These are phyloP conservation scores for Netelia inedita DNA, from an alignment of 2,888 invertebrate genomes.

Conservation along the genomic window DNA sequence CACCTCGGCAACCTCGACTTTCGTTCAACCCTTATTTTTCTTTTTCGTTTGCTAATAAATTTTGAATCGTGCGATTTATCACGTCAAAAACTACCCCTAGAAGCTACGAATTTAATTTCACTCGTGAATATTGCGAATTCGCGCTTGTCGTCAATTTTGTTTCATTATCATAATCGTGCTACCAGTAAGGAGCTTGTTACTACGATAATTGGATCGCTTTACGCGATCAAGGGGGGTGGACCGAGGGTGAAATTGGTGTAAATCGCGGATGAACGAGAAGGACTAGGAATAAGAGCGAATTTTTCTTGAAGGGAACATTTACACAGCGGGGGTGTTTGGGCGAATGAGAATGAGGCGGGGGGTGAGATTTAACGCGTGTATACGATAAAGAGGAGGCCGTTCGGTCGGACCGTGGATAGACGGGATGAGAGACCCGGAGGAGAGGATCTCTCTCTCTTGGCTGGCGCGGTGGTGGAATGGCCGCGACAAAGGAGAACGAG, in stretches of 20 bases:
- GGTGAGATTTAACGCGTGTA: neutral
- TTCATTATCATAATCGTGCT: conserved; percentile 3
- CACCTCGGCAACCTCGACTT: conserved; percentile 36
- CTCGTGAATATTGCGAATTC: conserved; percentile 8
- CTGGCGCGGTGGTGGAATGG: conserved; percentile 52
- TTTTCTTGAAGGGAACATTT: conserved; percentile 59
- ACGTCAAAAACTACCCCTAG: neutral
- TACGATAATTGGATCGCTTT: conserved; percentile 62
- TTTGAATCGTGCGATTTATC: neutral
- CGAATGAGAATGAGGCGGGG: conserved; percentile 20
- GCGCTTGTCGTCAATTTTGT: too few species aligned
- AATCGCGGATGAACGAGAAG: conserved; percentile 13
- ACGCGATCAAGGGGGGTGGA: conserved; percentile 33
- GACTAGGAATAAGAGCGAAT: conserved; percentile 41
- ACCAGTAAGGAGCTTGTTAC: conserved; percentile 60
- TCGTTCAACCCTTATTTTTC: conserved; percentile 59
- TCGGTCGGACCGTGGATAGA: conserved; percentile 3
- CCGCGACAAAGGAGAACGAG: conserved; percentile 60
- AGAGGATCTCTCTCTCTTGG: conserved; percentile 31
- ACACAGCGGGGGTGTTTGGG: conserved; percentile 25
- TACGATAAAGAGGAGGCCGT: conserved; percentile 66
- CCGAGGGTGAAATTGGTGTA: conserved; percentile 36
- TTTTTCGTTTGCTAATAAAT: neutral
- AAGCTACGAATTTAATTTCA: neutral
- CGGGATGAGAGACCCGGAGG: conserved; percentile 36